Base-by-base conservation (phyloP, 2,888 invertebrate species). In the Carpatolechia fugitivella region DNA sequence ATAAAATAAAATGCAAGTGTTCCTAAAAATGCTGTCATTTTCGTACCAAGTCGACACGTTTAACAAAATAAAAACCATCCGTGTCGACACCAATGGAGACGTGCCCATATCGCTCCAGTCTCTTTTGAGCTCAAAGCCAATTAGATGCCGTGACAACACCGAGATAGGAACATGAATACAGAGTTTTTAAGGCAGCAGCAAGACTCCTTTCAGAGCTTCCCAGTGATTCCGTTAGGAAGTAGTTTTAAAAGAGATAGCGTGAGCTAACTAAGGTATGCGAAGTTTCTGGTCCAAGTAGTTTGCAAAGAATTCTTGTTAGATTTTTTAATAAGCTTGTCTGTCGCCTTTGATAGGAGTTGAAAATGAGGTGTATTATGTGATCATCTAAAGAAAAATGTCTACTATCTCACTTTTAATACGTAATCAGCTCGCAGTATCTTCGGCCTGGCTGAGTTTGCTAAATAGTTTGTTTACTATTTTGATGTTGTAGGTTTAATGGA, bases 41-140 rank as follows among this genome's bases (percentile, higher is more conserved):
- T n/a, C n/a, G n/a, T n/a, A n/a, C n/a, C n/a, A n/a, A n/a, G n/a
- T n/a, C n/a, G n/a, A n/a, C n/a, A n/a, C n/a, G n/a, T n/a, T n/a
- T n/a, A n/a, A n/a, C n/a, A n/a, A n/a, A n/a, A n/a, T n/a, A n/a
- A n/a, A n/a, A n/a, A n/a, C n/a, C n/a, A n/a, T n/a, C n/a, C 40
- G 47, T 56, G 70, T 69, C 71, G 71, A 38, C 50, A 46, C 53
- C 60, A 72, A 53, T 78, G 85, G 70, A 60, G 61, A 70, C 60
- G 36, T 61, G 31, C 68, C 40, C 67, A 50, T 78, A 82, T 79
- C 76, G 70, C 70, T 68, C 64, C 65, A 69, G 65, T 72, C 70
- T 68, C 66, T 82, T 83, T 81, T 75, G 79, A 85, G 82, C 83
- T 85, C 84, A 85, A 85, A 87, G 87, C 87, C 85, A 87, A 86